Base-by-base conservation (phyloP, 2,888 invertebrate species). In the Archaeoteleia sp. region DNA sequence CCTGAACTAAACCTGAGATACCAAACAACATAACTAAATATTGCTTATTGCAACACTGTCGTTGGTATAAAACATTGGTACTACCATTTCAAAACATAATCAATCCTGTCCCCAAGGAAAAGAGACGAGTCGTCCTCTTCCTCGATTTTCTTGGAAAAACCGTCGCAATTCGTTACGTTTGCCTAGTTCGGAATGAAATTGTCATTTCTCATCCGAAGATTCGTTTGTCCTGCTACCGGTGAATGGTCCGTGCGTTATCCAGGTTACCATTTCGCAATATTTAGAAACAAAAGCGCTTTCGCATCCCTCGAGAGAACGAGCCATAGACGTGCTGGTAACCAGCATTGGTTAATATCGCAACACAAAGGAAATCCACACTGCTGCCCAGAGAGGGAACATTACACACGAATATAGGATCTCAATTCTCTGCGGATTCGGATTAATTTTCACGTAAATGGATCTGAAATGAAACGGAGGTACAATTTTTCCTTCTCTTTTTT, bases 161-260 rank as follows among this genome's bases (percentile, higher is more conserved):
- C 46, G 51, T 54, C 60, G 60, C 32, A 46, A 49, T 32, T 39
- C 30, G 49, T 34, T 58, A 27, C 20, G 40, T 12, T 45, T 58
- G 13, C 9, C 39, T 25, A 40, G 51, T 40, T 61, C 45, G 37
- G 66, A 74, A 74, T 74, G 70, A 73, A 76, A 76, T 74, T 73
- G 76, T 75, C 72, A 71, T 70, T 67, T 70, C 34, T 71, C 72
- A 71, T 73, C 65, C 40, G 53, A 48, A 42, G 42, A 49, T 53
- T 35, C 34, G n/a, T n/a, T n/a, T 17, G 60, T 61, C 34, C 34
- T 29, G 49, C 51, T 62, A 60, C 69, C 69, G 45, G 29, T 10
- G 65, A 65, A 69, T 29, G 23, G 23, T 13, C n/a, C n/a, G 42
- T 65, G 71, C 66, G 70, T 71, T 72, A 73, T 60, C 51, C 42